Evolutionary conservation across 2,888 invertebrate genomes (phyloP).

Genomic region (Anaspis maculata): DNA sequence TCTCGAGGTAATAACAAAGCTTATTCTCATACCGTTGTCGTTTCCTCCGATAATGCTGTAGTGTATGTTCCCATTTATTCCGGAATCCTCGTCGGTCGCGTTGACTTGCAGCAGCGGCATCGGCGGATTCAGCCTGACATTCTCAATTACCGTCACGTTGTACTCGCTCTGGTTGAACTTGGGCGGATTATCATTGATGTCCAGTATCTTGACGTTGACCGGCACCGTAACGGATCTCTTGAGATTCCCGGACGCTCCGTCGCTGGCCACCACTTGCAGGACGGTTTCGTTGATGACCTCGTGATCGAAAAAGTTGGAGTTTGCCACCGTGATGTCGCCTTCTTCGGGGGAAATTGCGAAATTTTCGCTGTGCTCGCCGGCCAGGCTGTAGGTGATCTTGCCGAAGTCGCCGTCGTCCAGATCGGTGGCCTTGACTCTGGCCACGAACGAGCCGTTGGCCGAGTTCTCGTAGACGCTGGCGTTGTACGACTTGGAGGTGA

Average conservation of each 20-base stretch:
- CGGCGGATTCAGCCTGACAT: constrained; percentile 69
- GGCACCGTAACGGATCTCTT: constrained; percentile 67
- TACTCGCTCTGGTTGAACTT: constrained; percentile 70
- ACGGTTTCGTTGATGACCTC: constrained; percentile 63
- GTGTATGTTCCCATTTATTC: constrained; percentile 64
- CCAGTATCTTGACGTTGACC: constrained; percentile 67
- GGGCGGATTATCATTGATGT: constrained; percentile 86
- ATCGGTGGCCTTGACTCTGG: constrained; percentile 68
- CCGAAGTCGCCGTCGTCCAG: constrained; percentile 73
- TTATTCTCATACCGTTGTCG: constrained; percentile 53
- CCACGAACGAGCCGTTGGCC: constrained; percentile 60
- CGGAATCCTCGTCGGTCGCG: constrained; percentile 75
- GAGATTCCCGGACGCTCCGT: constrained; percentile 63
- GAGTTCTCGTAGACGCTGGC: constrained; percentile 71
- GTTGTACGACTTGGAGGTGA: constrained; percentile 59
- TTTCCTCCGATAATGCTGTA: constrained; percentile 66
- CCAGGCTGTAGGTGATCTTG: constrained; percentile 65
- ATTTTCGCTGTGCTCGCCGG: constrained; percentile 63
- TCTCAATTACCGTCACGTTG: constrained; percentile 75
- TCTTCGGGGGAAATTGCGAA: constrained; percentile 64
- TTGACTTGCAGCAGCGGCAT: constrained; percentile 73
- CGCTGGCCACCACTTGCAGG: constrained; percentile 72
- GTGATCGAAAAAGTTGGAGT: constrained; percentile 66
- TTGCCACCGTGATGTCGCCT: constrained; percentile 70
- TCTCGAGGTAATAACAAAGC: too few species aligned